Evolutionary conservation across 1,140 invertebrate genomes (phyloP).

Genomic region (Linepithema humile): DNA sequence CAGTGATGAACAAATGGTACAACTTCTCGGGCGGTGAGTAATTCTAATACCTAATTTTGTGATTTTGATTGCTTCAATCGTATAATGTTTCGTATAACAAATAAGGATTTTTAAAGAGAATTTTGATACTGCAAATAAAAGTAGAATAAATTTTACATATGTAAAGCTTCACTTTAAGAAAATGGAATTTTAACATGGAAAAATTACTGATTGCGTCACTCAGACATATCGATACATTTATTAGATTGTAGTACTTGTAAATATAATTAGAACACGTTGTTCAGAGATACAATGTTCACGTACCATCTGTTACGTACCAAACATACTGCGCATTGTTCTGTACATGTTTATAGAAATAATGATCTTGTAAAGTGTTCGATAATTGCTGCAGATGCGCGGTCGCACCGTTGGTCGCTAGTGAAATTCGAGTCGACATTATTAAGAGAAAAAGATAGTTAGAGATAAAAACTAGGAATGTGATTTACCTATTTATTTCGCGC

Average conservation of each 20-base stretch:
- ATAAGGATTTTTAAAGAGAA: too few species aligned
- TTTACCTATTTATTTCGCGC: too few species aligned
- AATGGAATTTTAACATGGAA: background rate
- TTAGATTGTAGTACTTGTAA: background rate
- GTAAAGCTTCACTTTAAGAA: background rate
- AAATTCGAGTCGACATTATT: too few species aligned
- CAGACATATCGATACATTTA: background rate
- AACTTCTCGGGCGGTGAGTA: conserved; percentile 61
- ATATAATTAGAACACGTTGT: too few species aligned
- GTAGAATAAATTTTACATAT: background rate
- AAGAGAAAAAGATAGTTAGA: too few species aligned
- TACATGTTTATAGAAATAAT: background rate
- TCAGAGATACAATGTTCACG: background rate
- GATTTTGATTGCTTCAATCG: too few species aligned
- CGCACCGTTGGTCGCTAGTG: too few species aligned
- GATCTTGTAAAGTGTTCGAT: too few species aligned
- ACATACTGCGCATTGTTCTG: background rate
- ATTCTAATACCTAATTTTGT: background rate
- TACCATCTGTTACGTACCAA: background rate
- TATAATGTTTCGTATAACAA: too few species aligned
- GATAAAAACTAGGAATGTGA: too few species aligned
- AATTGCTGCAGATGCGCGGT: too few species aligned
- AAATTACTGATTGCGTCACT: background rate
- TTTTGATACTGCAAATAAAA: too few species aligned
- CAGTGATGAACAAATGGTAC: conserved; percentile 59